phyloP scores from a whole-genome alignment of 2,113 vertebrate species.

The Pterocles burchelli region DNA sequence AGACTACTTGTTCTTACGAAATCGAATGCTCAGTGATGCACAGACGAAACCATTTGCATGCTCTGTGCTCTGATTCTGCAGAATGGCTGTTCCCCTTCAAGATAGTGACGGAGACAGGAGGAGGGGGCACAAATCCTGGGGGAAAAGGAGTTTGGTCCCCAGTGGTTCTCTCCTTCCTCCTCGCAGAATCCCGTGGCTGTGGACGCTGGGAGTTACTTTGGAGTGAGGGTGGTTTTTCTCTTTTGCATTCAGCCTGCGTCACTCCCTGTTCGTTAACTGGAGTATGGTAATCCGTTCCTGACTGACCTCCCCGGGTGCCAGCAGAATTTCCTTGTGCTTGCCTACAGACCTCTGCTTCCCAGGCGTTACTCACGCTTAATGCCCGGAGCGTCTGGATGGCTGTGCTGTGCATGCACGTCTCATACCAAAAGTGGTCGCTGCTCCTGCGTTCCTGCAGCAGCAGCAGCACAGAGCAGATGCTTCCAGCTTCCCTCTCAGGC shows the following conservation, averaged over 20 bases:
- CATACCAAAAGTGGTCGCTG: conserved; percentile 59
- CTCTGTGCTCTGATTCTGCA: neutral
- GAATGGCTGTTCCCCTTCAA: neutral
- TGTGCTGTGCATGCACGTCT: conserved; percentile 41
- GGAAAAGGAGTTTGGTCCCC: neutral
- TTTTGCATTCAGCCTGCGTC: conserved; percentile 56
- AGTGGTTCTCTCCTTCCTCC: neutral
- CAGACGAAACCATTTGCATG: neutral
- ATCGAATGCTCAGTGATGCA: neutral
- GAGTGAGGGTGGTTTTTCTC: neutral
- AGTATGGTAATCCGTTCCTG: neutral
- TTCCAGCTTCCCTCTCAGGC: conserved; percentile 42
- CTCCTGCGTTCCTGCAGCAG: conserved; percentile 62
- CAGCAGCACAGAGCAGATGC: conserved; percentile 66
- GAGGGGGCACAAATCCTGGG: neutral
- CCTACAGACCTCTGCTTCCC: conserved; percentile 1
- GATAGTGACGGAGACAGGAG: neutral
- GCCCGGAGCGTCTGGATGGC: conserved; percentile 40
- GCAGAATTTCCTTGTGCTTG: neutral
- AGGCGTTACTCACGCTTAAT: neutral
- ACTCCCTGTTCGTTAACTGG: neutral
- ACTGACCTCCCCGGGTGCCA: neutral
- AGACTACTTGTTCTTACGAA: neutral
- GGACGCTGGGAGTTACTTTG: neutral
- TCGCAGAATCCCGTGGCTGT: neutral